phyloP scores from a whole-genome alignment of 2,113 vertebrate species.

The Dasyurus viverrinus region DNA sequence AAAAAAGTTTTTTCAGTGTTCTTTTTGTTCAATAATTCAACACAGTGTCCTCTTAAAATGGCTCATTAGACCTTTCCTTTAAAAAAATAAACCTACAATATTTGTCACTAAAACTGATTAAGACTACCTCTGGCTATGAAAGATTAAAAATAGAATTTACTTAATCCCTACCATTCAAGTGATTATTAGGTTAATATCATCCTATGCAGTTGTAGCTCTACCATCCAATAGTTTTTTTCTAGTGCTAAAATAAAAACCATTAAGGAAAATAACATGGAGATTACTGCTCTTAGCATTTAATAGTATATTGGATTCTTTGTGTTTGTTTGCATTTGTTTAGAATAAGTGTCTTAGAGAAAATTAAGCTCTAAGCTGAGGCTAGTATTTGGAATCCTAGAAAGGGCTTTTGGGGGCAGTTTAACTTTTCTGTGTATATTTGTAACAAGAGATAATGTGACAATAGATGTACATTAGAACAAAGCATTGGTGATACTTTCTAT shows the following conservation, averaged over 20 bases:
- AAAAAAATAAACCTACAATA: neutral
- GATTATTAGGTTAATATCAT: slow-evolving; percentile 41
- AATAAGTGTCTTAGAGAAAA: slow-evolving; percentile 66
- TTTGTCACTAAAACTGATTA: slow-evolving; percentile 34
- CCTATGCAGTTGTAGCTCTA: slow-evolving; percentile 15
- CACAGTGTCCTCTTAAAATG: slow-evolving; percentile 19
- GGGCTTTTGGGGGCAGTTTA: slow-evolving; percentile 51
- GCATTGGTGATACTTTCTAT: slow-evolving; percentile 42
- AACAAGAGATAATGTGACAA: slow-evolving; percentile 65
- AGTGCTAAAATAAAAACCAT: slow-evolving; percentile 39
- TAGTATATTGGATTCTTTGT: slow-evolving; percentile 1
- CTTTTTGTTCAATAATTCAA: slow-evolving; percentile 30
- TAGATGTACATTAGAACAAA: slow-evolving; percentile 41
- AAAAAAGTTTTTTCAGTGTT: slow-evolving; percentile 10
- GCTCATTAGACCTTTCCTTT: neutral
- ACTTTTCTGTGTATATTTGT: slow-evolving; percentile 20
- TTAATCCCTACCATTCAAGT: slow-evolving; percentile 11
- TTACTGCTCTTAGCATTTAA: slow-evolving; percentile 46
- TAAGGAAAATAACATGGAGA: slow-evolving; percentile 44
- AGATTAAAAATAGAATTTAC: slow-evolving; percentile 8
- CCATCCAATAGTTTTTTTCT: slow-evolving; percentile 51
- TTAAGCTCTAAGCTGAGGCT: slow-evolving; percentile 60
- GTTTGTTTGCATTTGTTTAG: slow-evolving; percentile 54
- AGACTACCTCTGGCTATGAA: slow-evolving; percentile 1
- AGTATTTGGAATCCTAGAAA: slow-evolving; percentile 60